Evolutionary conservation across 2,888 invertebrate species (phyloP), one percentile per base, ranked within the genome.

Genomic region (Orthosia cruda): DNA sequence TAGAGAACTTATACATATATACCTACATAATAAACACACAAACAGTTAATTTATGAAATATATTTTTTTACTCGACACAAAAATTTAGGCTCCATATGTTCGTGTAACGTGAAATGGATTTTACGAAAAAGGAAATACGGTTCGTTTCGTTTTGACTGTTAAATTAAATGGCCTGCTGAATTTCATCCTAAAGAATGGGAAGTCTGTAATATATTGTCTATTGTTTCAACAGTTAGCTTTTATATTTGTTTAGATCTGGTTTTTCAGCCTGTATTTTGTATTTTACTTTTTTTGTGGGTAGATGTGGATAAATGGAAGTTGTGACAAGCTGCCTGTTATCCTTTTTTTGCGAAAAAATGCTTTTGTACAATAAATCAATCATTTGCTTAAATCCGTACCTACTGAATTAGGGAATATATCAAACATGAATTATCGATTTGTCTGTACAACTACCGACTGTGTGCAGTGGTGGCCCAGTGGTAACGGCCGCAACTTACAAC

Each of bases 151-250:
- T 75, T 71, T 74, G 54, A 59, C 63, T 26, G 70, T 81, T 64
- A 26, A 52, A 71, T 86, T 77, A 74, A 81, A 85, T 78, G 76
- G 74, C 32, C 65, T 55, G 49, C 72, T 78, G 74, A 86, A 74
- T 85, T 84, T 74, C 64, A 68, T 68, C 49, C 63, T 32, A 49
- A 58, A 66, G 26, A 75, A 80, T 80, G 73, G 63, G 63, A 62
- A 83, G 18, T 59, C 23, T 4, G 71, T 85, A 76, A 85, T 80
- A 76, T 85, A 84, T 76, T 72, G 81, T 77, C 75, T 77, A 83
- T 80, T 80, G 83, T 83, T 77, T 77, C 15, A 66, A 77, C 62
- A 66, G 69, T 83, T 55, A 70, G 45, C 57, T 55, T 69, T 83
- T 70, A 71, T 83, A 66, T 80, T 77, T 80, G 54, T 82, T 82